Evolutionary conservation across 2,113 vertebrate genomes (phyloP).

Genomic region (Miniopterus natalensis): DNA sequence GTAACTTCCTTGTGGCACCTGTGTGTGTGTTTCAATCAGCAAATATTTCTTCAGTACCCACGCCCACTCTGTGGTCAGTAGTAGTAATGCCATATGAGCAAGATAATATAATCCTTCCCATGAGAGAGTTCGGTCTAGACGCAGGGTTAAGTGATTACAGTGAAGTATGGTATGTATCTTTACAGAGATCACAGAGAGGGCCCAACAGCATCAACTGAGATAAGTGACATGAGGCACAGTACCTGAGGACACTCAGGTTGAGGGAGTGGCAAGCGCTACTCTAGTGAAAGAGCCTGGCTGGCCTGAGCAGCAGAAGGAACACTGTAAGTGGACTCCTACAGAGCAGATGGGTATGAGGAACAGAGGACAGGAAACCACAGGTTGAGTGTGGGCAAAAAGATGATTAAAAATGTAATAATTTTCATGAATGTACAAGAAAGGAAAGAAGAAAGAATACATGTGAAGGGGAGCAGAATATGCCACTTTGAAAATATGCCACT

Average conservation of each 20-base stretch:
- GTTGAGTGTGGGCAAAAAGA: neutral
- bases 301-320: accelerated
- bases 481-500: neutral
- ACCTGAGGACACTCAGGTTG: neutral
- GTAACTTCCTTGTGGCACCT: neutral
- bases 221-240: neutral
- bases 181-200: neutral
- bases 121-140: neutral
- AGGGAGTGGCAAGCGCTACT: accelerated
- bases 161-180: neutral
- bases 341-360: neutral
- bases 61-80: neutral
- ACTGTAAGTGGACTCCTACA: accelerated
- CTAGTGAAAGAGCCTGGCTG: accelerated
- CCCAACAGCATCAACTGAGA: accelerated
- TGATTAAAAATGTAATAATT: neutral
- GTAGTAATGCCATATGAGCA: neutral
- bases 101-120: neutral
- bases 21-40: neutral
- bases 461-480: neutral
- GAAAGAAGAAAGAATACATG: neutral
- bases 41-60: neutral
- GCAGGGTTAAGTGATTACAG: neutral
- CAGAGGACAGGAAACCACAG: neutral
- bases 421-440: neutral